A percentile compares a stretch with the other conserved stretches of the same genome.
Evolutionary conservation across 2,797 vertebrate species (phyloP).

Genomic region (Anguilla obscura): DNA sequence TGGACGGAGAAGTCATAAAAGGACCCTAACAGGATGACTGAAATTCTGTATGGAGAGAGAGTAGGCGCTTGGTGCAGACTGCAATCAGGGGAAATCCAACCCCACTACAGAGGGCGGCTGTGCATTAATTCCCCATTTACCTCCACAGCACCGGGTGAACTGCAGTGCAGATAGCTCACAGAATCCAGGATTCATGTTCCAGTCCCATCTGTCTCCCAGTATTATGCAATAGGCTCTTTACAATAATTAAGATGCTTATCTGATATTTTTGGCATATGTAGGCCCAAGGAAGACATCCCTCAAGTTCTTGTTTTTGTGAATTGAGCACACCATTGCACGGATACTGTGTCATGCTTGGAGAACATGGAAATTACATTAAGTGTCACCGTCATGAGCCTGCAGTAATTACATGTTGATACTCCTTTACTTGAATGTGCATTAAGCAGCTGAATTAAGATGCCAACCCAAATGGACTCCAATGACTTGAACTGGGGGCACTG

Average conservation of each 20-base stretch:
- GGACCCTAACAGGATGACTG: conserved; percentile 28
- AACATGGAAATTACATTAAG: background rate
- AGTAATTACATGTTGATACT: background rate
- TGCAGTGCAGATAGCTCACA: background rate
- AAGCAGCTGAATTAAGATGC: background rate
- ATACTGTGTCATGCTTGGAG: background rate
- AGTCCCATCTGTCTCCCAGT: background rate
- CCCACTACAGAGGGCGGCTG: background rate
- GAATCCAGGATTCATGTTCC: background rate
- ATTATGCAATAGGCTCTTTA: background rate
- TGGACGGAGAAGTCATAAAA: conserved; percentile 34
- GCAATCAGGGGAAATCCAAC: background rate
- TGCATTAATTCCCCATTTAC: background rate
- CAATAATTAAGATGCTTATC: background rate
- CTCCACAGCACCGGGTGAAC: background rate
- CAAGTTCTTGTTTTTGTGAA: background rate
- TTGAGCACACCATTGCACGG: background rate
- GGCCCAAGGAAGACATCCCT: background rate
- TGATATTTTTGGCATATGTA: background rate
- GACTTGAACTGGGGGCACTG: background rate
- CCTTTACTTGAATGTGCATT: background rate
- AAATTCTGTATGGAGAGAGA: background rate
- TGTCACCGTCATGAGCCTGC: background rate
- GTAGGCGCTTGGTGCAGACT: background rate
- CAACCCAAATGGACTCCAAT: background rate